Evolutionary conservation across 2,888 invertebrate genomes (phyloP), one percentile per base, ranked within the genome.

Genomic region (Drosophila aldrichi): DNA sequence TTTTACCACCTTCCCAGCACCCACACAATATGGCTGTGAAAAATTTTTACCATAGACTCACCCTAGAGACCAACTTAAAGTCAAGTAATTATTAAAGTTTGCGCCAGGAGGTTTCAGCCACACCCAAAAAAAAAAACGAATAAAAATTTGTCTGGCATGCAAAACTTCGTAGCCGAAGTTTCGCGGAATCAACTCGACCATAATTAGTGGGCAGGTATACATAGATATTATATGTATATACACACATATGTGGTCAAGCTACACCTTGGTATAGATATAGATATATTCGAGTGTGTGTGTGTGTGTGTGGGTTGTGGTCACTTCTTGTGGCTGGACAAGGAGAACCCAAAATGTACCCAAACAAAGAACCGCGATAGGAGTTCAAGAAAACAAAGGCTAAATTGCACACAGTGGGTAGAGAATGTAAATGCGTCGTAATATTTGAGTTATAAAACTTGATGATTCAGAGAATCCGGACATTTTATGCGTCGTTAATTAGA

Each of bases 71-170:
- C 41, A 43, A n/a, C 6, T 34, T 65, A 4, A 51, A 56, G 20
- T 38, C 36, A 22, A 52, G 20, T 38, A 64, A 65, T 52, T 51
- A 52, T 46, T 40, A 16, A 46, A 65, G 66, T 54, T 41, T 40
- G 44, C 12, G 40, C 36, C 63, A 25, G 6, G 41, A 25, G 6
- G 41, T 16, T 36, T 20, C 36, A 38, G 58, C 63, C 71, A 64
- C 64, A 55, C 58, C 63, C 71, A 25, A 38, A 8, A 22, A 18
- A 29, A 48, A 41, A 25, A 4, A 38, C 7, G 7, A 25, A 22
- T 1, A n/a, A 16, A 36, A 52, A 52, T 6, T 54, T 63, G 71
- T 52, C 70, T 71, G 63, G 8, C 64, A 34, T n/a, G 69, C 43
- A 54, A 65, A 52, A 52, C 51, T 64, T 63, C 38, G 43, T 18